Base-by-base conservation (phyloP, 2,888 invertebrate species). In the Yponomeuta sedellus region DNA sequence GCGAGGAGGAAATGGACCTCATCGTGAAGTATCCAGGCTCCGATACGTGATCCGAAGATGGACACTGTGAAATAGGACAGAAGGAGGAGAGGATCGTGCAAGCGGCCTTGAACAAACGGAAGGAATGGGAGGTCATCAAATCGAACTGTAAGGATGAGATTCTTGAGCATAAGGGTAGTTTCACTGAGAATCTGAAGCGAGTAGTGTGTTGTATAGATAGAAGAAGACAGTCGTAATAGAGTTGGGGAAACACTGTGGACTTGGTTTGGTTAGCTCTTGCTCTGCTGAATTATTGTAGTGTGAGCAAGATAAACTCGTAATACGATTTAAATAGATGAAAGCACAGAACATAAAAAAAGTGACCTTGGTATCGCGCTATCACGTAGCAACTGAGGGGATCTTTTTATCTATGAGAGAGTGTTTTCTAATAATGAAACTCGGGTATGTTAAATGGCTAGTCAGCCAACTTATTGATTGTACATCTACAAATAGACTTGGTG, bases 41-140 rank as follows among this genome's bases (percentile, higher is more conserved):
- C 75, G 90, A 91, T 77, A 91, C 92, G 87, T 92, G 92, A 92
- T 92, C 91, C 91, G 90, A 88, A 68, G 89, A 86, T 70, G 79
- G 81, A 67, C 65, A 74, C 64, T 79, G 75, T 66, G 80, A 77
- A 69, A 73, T 73, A 70, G 79, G 75, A 72, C 78, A 76, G 71
- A 77, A 72, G 70, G 76, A 71, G 70, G 76, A 74, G 71, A 87
- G 87, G 85, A 87, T 85, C 85, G 88, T 87, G 68, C 71, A 67
- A 73, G 73, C 73, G 68, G 74, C 75, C 70, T 69, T 70, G 65
- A 78, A 76, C 67, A 72, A 75, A 73, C 70, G 52, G 6, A 67
- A 64, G 4, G 61, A 67, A 4, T 65, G 78, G 71, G 76, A 80
- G 67, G 71, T 73, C 68, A 78, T 74, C 63, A 79, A 75, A 74